These are phyloP conservation scores for Mellivora capensis DNA, from an alignment of 2,113 vertebrate species.

Conservation along the genomic window DNA sequence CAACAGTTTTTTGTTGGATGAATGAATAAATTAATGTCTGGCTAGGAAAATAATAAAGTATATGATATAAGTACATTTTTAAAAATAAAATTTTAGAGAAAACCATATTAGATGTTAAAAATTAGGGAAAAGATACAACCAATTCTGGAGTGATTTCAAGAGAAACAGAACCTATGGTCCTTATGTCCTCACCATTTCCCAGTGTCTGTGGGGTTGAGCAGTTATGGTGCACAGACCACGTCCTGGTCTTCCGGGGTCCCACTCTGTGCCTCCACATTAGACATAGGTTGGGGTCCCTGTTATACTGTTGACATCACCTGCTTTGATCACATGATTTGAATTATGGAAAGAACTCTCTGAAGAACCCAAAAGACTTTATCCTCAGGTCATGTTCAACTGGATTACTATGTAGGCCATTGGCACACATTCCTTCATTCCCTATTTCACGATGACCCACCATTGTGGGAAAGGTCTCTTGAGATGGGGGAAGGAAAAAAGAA, in stretches of 20 bases:
- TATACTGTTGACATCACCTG: not conserved
- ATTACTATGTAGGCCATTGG: not conserved
- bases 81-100: not conserved
- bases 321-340: not conserved
- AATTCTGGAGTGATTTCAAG: not conserved
- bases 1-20: not conserved
- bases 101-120: not conserved
- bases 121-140: not conserved
- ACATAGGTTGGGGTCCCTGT: not conserved
- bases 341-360: not conserved
- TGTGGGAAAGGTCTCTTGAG: not conserved
- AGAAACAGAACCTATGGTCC: not conserved
- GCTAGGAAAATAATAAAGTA: not conserved
- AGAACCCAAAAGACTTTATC: not conserved
- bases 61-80: not conserved
- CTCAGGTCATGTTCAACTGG: not conserved
- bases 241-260: not conserved
- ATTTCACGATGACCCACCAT: not conserved
- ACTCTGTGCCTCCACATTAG: too few species aligned
- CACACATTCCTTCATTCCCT: not conserved
- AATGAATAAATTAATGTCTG: not conserved
- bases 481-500: not conserved
- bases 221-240: not conserved
- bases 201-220: not conserved
- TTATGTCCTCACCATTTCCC: not conserved